Evolutionary conservation across 2,888 invertebrate genomes (phyloP), one percentile per base, ranked within the genome.

Genomic region (Tenthredo notha): DNA sequence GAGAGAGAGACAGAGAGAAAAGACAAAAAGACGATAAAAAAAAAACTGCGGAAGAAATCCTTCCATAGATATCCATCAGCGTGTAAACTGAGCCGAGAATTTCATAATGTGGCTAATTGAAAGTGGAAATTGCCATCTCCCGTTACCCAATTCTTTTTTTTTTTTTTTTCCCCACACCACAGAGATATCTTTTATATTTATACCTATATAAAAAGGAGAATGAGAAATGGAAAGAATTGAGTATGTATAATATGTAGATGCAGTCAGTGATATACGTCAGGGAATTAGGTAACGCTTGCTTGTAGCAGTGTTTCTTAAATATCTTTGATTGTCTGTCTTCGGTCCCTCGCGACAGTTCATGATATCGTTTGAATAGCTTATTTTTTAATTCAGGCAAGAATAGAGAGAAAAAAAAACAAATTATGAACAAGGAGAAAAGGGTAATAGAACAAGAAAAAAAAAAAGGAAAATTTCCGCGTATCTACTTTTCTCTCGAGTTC

Each of bases 111-210:
- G 61, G 40, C 80, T 58, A 80, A 80, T 80, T 80, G 58, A 33
- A 61, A 80, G 80, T 58, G 61, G 61, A 61, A 80, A 80, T 80
- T 80, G 25, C 80, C 21, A 25, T 29, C 37, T 61, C 40, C 18
- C n/a, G 58, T 80, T 37, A 18, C 12, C 15, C 21, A n/a, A 37
- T 37, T 61, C n/a, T 61, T 33, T 29, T 29, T 6, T 25, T n/a
- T 33, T 33, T 33, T 33, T 33, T 33, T 33, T 7, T 7, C 7
- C 58, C 21, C 58, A 9, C 21, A n/a, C n/a, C 58, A 58, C 58
- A 58, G 58, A 25, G 21, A 61, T 25, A 61, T 25, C 10, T 61
- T 58, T 47, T 4, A 47, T 37, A 33, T 33, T 33, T 21, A 9
- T 58, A 50, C n/a, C n/a, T 61, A n/a, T 9, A 58, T 21, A 21